Evolutionary conservation across 2,888 invertebrate species (phyloP), one percentile per base, ranked within the genome.

Genomic region (Leistus spinibarbis): DNA sequence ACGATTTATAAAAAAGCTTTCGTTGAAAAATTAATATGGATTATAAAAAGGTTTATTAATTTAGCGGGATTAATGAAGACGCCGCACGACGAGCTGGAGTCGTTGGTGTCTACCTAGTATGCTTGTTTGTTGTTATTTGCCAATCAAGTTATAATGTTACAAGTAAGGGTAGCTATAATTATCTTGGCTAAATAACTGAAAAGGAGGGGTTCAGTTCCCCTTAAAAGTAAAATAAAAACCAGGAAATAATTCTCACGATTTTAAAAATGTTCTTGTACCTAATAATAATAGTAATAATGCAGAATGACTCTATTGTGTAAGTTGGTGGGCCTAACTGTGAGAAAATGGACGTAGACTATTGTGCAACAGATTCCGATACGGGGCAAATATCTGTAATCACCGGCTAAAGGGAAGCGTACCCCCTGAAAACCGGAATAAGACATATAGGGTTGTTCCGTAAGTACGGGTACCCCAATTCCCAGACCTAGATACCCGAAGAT

Each of bases 301-400:
- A 40, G 40, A 63, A 54, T 71, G 71, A 64, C 23, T 71, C 64
- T 71, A 54, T 71, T 64, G 64, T 71, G 16, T 16, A 16, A 3
- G 57, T 57, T n/a, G 10, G 23, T 20, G 22, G 57, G 7, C 64
- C 24, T 10, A 10, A 10, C 40, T 64, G 64, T 64, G 64, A 64
- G 64, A 64, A 64, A 64, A 64, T 64, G 64, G 64, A 64, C 64
- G 24, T n/a, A 10, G 20, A 19, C 22, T 24, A 27, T 27, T 64
- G 23, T 23, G 24, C 13, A 23, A 22, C 71, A 71, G 65, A 71
- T 71, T 71, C 71, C 65, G 71, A 71, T 71, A 71, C 24, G 71
- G 71, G 71, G 71, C 64, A 71, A 71, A 60, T 20, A 19, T 19
- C 60, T 60, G 60, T 60, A 60, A 60, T 60, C 19, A 20, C 22